These are phyloP conservation scores for Nemotelus pantherinus DNA, from an alignment of 2,888 invertebrate genomes.

Conservation along the genomic window DNA sequence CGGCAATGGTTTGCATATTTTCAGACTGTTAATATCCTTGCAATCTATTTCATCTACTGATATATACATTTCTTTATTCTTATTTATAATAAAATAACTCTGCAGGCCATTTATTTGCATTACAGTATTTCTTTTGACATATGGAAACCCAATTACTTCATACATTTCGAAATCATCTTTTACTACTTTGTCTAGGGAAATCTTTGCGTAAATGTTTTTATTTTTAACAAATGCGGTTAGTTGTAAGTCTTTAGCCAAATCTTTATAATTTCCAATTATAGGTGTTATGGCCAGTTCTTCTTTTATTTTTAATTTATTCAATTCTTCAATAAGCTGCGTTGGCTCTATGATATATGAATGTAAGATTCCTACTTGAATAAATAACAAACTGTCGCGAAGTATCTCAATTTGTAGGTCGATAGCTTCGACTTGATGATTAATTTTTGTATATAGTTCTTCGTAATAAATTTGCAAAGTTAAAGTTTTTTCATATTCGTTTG, in stretches of 20 bases:
- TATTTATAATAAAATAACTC: neutral
- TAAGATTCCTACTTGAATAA: neutral
- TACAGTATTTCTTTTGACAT: neutral
- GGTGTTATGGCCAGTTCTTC: neutral
- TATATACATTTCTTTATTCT: neutral
- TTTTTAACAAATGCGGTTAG: constrained; percentile 1
- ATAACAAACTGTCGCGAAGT: neutral
- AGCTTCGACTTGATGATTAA: too few species aligned
- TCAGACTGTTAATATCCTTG: neutral
- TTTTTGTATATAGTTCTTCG: neutral
- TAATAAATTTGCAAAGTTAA: neutral
- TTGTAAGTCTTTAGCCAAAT: neutral
- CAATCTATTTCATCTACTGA: neutral
- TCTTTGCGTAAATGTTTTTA: neutral
- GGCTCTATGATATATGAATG: neutral
- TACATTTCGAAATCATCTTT: neutral
- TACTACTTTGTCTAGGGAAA: neutral
- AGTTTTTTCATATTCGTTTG: neutral
- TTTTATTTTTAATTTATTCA: neutral
- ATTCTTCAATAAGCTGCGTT: neutral
- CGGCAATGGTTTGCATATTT: neutral
- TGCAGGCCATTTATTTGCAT: neutral
- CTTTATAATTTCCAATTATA: neutral
- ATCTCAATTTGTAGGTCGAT: too few species aligned
- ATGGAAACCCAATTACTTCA: neutral